Base-by-base conservation (phyloP, 2,113 vertebrate species). In the Xenus cinereus region DNA sequence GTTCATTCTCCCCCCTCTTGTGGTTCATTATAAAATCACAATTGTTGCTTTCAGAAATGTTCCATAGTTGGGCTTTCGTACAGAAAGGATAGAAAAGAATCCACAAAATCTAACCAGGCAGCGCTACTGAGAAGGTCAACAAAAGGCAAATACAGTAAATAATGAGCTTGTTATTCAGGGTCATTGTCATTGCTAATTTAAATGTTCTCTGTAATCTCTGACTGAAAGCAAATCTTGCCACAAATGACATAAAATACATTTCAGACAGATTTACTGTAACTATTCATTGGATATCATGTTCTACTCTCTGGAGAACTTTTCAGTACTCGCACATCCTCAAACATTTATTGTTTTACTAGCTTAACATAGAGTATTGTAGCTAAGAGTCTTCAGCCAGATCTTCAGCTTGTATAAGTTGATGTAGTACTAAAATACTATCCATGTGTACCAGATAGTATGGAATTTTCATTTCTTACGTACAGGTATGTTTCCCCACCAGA, bases 1-100 rank as follows among this genome's bases (percentile, higher is more conserved):
- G 98, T 97, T 98, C 98, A 91, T 91, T 97, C 94, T 98, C 95
- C 98, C 86, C 98, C 98, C 98, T 98, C 98, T 98, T 98, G 98
- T 98, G 98, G 98, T 87, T 97, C 87, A 94, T 96, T 93, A 96
- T 87, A 97, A 97, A 98, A 98, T 98, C 97, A 97, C 98, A 98
- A 92, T 92, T 92, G 73, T 84, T 97, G 74, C 89, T 87, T 95
- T 89, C 77, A 84, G 84, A 94, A 92, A 85, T 4, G 12, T 87
- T 95, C 45, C 45, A 12, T 15, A 32, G 30, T 30, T 68, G 53
- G 51, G 69, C 22, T 95, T 92, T 82, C 5, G 0, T 66, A 37
- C n/a, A 82, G 62, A 59, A 89, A 90, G 37, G 14, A 27, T 7
- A 72, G 90, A 78, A 95, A 84, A 84, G 39, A 14, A 75, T 51